Conservation (phyloP, 2,113 vertebrate species). For the Toxotes jaculatrix region DNA sequence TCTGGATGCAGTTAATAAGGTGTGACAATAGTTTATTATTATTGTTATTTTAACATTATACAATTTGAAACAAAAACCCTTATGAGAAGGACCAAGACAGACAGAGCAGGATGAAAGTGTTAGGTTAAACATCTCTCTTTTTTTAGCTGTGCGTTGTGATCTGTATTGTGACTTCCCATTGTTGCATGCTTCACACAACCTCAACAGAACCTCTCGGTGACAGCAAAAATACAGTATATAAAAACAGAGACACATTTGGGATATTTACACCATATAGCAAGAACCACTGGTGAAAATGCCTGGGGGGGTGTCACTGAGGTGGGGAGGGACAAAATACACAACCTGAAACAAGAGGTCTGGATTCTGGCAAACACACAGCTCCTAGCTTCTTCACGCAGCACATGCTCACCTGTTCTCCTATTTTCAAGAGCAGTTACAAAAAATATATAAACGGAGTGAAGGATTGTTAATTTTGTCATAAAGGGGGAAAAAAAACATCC, state of each 20-base stretch:
- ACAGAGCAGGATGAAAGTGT: constrained; percentile 49
- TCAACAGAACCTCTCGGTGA: constrained; percentile 36
- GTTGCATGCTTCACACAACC: constrained; percentile 69
- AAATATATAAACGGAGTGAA: neutral
- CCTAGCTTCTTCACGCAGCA: constrained; percentile 33
- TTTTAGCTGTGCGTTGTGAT: constrained; percentile 50
- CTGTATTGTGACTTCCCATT: constrained; percentile 40
- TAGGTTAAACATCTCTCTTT: constrained; percentile 51
- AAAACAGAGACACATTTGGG: constrained; percentile 53
- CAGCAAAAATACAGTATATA: constrained; percentile 58
- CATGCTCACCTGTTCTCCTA: constrained; percentile 53
- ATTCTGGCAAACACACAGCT: constrained; percentile 43
- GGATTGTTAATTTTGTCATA: constrained; percentile 20
- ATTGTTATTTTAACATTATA: constrained; percentile 55
- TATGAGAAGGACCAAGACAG: constrained; percentile 50
- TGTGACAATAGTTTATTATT: constrained; percentile 63
- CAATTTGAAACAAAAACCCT: constrained; percentile 58
- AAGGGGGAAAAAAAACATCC: constrained; percentile 6
- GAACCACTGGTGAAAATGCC: constrained; percentile 43
- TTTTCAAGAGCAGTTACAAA: constrained; percentile 43
- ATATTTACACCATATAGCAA: constrained; percentile 77
- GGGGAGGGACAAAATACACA: constrained; percentile 29
- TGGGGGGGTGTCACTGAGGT: neutral
- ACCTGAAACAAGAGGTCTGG: constrained; percentile 43
- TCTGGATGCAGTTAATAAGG: constrained; percentile 53